These are phyloP conservation scores for Palaemon carinicauda DNA, from an alignment of 1,140 invertebrate species.

Conservation along the genomic window DNA sequence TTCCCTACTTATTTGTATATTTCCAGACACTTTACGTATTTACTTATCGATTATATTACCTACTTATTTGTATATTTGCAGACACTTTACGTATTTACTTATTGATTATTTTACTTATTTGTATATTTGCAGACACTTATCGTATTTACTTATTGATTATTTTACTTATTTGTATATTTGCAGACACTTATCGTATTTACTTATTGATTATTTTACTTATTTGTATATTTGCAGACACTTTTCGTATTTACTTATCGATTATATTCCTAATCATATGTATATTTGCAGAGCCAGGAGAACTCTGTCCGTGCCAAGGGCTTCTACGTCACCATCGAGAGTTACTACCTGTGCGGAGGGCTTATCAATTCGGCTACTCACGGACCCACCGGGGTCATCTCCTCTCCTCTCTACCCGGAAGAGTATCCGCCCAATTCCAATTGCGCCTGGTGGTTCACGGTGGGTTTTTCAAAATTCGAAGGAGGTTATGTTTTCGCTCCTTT, in stretches of 20 bases:
- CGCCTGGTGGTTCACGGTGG: neutral
- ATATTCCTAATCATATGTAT: neutral
- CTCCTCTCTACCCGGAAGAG: neutral
- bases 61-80: too few species aligned
- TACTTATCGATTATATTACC: too few species aligned
- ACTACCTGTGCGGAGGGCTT: neutral
- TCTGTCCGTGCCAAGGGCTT: neutral
- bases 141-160: too few species aligned
- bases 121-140: too few species aligned
- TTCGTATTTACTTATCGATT: neutral
- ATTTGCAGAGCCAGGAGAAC: neutral
- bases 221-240: neutral
- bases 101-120: too few species aligned
- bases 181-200: too few species aligned
- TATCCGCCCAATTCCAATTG: neutral
- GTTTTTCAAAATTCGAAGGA: too few species aligned
- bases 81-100: too few species aligned
- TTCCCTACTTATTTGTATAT: too few species aligned
- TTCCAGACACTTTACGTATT: too few species aligned
- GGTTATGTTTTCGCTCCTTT: too few species aligned
- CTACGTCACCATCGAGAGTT: neutral
- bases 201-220: neutral
- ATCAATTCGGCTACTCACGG: neutral
- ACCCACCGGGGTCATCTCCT: neutral
- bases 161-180: too few species aligned